Evolutionary conservation across 2,888 invertebrate genomes (phyloP).

Genomic region (Eustalomyia histrio): DNA sequence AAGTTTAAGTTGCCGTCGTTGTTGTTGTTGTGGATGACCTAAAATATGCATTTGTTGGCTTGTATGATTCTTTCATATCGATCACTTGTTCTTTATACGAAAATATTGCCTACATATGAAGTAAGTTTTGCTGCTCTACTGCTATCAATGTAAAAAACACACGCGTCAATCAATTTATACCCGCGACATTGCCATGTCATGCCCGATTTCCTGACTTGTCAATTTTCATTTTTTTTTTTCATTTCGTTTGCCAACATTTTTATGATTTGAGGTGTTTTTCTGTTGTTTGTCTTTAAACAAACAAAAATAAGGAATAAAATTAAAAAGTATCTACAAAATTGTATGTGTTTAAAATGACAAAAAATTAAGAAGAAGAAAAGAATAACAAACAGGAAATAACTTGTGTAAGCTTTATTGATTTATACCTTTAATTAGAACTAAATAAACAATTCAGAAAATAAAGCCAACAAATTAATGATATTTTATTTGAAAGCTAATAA

Average conservation of each 20-base stretch:
- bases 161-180: slow-evolving; percentile 68
- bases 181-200: slow-evolving; percentile 75
- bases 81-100: slow-evolving; percentile 9
- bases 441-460: slow-evolving; percentile 46
- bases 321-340: slow-evolving; percentile 26
- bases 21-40: background rate
- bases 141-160: slow-evolving; percentile 46
- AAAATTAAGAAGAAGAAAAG: slow-evolving; percentile 28
- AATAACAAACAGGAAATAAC: slow-evolving; percentile 57
- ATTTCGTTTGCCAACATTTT: slow-evolving; percentile 23
- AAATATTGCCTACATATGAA: background rate
- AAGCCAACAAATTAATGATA: slow-evolving; percentile 39
- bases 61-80: slow-evolving; percentile 25
- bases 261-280: slow-evolving; percentile 29
- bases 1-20: background rate
- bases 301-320: slow-evolving; percentile 48
- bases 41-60: slow-evolving; percentile 18
- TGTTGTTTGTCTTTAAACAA: slow-evolving; percentile 13
- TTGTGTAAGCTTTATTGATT: slow-evolving; percentile 58
- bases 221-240: slow-evolving; percentile 62
- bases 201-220: slow-evolving; percentile 78
- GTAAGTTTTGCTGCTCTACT: slow-evolving; percentile 38
- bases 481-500: slow-evolving; percentile 25
- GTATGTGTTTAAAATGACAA: slow-evolving; percentile 18
- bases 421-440: slow-evolving; percentile 53